Base-by-base conservation (phyloP, 2,113 vertebrate species). In the Diadophis punctatus region DNA sequence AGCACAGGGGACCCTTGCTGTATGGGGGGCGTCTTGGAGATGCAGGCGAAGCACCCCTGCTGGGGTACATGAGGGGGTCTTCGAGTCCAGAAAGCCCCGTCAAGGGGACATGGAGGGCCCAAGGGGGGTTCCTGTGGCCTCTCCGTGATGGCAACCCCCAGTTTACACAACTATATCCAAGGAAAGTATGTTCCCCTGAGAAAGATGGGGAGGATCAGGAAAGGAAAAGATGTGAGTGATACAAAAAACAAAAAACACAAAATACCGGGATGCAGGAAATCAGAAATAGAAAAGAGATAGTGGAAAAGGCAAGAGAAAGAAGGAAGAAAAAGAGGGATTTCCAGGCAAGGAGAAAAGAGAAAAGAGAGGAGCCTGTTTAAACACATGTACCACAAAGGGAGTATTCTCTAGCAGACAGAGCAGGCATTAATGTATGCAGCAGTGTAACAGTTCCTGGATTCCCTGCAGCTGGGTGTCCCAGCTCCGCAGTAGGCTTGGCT, bases 51-150 rank as follows among this genome's bases (percentile, higher is more conserved):
- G 93, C 98, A 98, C 91, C 97, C 98, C 92, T 97, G 96, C 0
- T 96, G 97, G 0, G 97, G 96, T 0, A 94, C 97, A 3, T 96
- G 96, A 0, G 98, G 96, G 92, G 97, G 96, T 92, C 97, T 93
- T 0, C 97, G 97, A 74, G 96, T 96, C 97, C 97, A 98, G 94
- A 97, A 98, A 94, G 95, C 97, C 97, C 97, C 97, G 93, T 97
- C 97, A 88, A 98, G 96, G 94, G 97, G 97, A 90, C 96, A 96
- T 88, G 93, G 96, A 0, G 94, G 95, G 94, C 95, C 96, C 95
- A 96, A 93, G 22, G 97, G 96, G 94, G 97, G 97, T 88, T 97
- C 98, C 96, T 97, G 97, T 94, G 97, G n/a, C 95, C 97, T 96
- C 97, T 97, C 98, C 98, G 98, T 98, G 97, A 96, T 97, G 97